Base-by-base conservation (phyloP, 2,888 invertebrate species). In the Cheilosia pagana region DNA sequence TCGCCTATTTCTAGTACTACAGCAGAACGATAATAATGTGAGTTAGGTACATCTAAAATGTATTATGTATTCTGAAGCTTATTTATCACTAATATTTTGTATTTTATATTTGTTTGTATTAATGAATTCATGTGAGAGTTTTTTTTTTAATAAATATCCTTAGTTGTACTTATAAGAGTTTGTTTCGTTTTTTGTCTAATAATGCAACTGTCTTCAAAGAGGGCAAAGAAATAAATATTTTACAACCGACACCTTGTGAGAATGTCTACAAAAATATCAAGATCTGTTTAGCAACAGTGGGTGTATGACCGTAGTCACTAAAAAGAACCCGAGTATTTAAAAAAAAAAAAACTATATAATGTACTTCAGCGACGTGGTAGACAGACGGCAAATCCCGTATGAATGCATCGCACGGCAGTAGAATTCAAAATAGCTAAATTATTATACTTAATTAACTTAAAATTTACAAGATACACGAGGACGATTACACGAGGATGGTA, bases 391-490 rank as follows among this genome's bases (percentile, higher is more conserved):
- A 19, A 41, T 39, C 48, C 76, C 52, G 75, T 57, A 41, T 59
- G 52, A 62, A 62, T 65, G 53, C 43, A 60, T 71, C 81, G 70
- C 48, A 76, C 60, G 79, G 83, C 83, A 83, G 83, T 83, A 63
- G 74, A 59, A 68, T 78, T 63, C 72, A 63, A 31, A 39, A 16
- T 2, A 50, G 10, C 41, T 25, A 14, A 57, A 75, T 48, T 50
- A 75, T 62, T 70, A 50, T 63, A 77, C 74, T 74, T 68, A 83
- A 63, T 68, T 74, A 78, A 83, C 78, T 79, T 83, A 78, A 75
- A 78, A 74, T 79, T 68, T 83, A 83, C 78, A 83, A 50, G 74
- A 63, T 39, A 72, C 52, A 63, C 53, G 52, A 41, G 50, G 70
- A 63, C 67, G 50, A 50, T 50, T 50, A 19, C 12, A 50, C 50